These are phyloP conservation scores for Troides helena DNA, from an alignment of 2,888 invertebrate species.

Conservation along the genomic window DNA sequence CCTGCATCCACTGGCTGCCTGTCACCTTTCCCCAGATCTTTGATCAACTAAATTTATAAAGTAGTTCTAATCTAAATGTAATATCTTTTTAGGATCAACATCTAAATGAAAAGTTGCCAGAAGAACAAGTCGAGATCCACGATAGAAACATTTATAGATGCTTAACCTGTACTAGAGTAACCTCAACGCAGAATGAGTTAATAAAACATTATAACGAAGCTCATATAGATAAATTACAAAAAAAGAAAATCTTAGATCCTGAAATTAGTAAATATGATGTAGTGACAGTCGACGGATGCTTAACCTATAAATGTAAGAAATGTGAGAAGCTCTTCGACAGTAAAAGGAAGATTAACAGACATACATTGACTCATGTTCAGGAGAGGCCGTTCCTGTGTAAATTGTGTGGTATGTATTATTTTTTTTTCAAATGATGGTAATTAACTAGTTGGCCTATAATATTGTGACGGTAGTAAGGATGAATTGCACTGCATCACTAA, in stretches of 20 bases:
- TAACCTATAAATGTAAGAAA: conserved; percentile 48
- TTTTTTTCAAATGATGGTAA: too few species aligned
- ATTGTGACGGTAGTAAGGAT: too few species aligned
- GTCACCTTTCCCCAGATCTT: too few species aligned
- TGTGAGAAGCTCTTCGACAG: conserved; percentile 48
- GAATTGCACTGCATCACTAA: too few species aligned
- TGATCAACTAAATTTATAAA: too few species aligned
- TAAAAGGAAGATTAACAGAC: conserved; percentile 46
- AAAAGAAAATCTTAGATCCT: conserved; percentile 3
- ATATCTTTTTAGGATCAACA: too few species aligned
- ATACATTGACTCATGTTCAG: conserved; percentile 46
- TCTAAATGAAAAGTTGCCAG: too few species aligned
- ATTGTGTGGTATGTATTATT: conserved; percentile 57
- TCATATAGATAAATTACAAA: conserved; percentile 33
- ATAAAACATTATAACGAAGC: conserved; percentile 49
- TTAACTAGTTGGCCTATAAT: too few species aligned
- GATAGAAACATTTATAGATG: conserved; percentile 35
- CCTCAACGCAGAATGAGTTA: conserved; percentile 41
- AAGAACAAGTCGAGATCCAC: background rate
- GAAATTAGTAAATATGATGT: conserved; percentile 34
- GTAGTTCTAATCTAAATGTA: too few species aligned
- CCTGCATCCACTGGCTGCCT: too few species aligned
- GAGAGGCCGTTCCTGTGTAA: conserved; percentile 61
- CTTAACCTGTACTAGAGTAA: conserved; percentile 47
- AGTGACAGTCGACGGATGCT: conserved; percentile 30